phyloP scores from a whole-genome alignment of 2,888 invertebrate species.

The Mythimna loreyi region DNA sequence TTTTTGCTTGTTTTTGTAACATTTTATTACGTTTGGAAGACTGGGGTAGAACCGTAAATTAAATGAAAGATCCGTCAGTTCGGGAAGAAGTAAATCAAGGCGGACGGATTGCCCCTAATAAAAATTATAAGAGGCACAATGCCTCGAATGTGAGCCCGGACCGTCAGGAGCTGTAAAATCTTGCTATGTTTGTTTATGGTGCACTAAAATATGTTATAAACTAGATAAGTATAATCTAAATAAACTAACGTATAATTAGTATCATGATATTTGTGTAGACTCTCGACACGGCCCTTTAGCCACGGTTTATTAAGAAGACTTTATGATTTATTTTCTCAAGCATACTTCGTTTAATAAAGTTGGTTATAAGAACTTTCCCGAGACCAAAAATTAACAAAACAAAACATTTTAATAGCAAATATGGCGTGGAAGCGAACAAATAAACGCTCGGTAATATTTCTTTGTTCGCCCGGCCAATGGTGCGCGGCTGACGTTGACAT shows the following conservation, averaged over 20 bases:
- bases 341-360: constrained; percentile 21
- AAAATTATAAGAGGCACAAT: constrained; percentile 91
- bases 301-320: constrained; percentile 75
- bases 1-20: constrained; percentile 88
- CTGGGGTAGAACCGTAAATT: constrained; percentile 89
- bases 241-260: constrained; percentile 89
- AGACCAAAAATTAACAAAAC: constrained; percentile 58
- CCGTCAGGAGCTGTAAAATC: constrained; percentile 89
- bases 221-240: constrained; percentile 90
- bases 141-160: constrained; percentile 87
- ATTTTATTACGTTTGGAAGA: constrained; percentile 87
- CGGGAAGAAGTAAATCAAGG: constrained; percentile 90
- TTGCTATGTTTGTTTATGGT: constrained; percentile 90
- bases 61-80: constrained; percentile 90
- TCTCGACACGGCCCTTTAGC: constrained; percentile 65
- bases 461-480: constrained; percentile 88
- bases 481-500: constrained; percentile 84
- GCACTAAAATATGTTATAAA: constrained; percentile 91
- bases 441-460: constrained; percentile 86
- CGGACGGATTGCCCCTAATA: constrained; percentile 91
- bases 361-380: constrained; percentile 19
- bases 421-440: constrained; percentile 77
- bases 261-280: constrained; percentile 83
- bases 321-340: constrained; percentile 69
- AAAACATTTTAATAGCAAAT: constrained; percentile 63